Evolutionary conservation across 2,888 invertebrate genomes (phyloP), one percentile per base, ranked within the genome.

Genomic region (Linnaemya tessellans): DNA sequence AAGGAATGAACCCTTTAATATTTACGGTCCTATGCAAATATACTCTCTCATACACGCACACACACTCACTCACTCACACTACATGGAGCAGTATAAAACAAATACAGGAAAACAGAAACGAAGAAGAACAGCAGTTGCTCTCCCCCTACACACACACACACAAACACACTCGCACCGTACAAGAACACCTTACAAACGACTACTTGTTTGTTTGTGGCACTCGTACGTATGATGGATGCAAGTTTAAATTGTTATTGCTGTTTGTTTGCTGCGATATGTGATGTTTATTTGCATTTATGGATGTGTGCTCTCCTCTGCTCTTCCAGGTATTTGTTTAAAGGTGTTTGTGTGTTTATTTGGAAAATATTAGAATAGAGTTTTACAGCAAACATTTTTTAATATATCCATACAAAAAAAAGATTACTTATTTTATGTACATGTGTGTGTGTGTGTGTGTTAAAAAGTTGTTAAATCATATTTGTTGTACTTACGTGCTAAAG

Each of bases 401-500:
- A 51, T 54, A 54, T 65, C 8, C 7, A 41, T 7, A 25, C 18
- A 38, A 54, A 38, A 35, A 54, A 38, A 22, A 4, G 11, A 18
- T 41, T n/a, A 20, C 9, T 38, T 25, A 56, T 56, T 71, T 25
- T 22, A 9, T 5, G 30, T 30, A 56, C 43, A 35, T 22, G 13
- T 38, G 25, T 11, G 43, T 65, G 30, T 18, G 58, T 43, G 7
- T 20, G 38, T 51, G 30, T 64, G 30, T 56, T 65, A 30, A 30
- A 70, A 35, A 64, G 43, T 64, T 65, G 54, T 56, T 25, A 49
- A 51, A 15, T 35, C 54, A 56, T 64, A 56, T 75, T 70, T 49
- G 67, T 80, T 71, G 41, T 89, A 92, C 92, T 92, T 91, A 92
- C 92, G 92, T 91, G 91, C 91, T 87, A 89, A 87, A 86, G 90